Evolutionary conservation across 2,113 vertebrate genomes (phyloP).

Genomic region (Ammodytes marinus): DNA sequence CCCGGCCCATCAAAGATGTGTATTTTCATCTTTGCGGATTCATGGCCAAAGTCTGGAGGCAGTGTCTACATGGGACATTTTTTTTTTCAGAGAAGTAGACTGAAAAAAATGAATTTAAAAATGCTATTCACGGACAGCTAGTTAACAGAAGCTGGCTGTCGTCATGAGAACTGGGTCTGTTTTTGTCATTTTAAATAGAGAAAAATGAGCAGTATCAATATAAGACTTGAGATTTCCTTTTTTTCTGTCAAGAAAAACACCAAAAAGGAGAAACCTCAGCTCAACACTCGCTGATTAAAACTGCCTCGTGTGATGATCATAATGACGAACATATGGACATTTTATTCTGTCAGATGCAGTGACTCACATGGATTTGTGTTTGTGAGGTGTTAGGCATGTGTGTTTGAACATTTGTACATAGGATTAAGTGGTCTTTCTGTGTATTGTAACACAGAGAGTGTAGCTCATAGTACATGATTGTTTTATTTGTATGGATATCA

Average conservation of each 20-base stretch:
- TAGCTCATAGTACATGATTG: slow-evolving; percentile 44
- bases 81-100: slow-evolving; percentile 44
- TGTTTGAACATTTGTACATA: slow-evolving; percentile 72
- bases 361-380: slow-evolving; percentile 42
- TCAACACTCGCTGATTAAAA: slow-evolving; percentile 5
- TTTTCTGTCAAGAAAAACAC: slow-evolving; percentile 18
- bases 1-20: slow-evolving; percentile 52
- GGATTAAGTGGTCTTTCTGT: slow-evolving; percentile 41
- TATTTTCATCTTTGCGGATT: slow-evolving; percentile 56
- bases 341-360: slow-evolving; percentile 39
- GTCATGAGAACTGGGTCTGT: slow-evolving; percentile 60
- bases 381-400: slow-evolving; percentile 49
- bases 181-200: slow-evolving; percentile 44
- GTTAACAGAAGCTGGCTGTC: slow-evolving; percentile 47
- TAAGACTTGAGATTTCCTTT: slow-evolving; percentile 28
- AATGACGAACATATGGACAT: slow-evolving; percentile 35
- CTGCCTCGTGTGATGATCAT: slow-evolving; percentile 47
- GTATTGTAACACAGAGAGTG: slow-evolving; percentile 40
- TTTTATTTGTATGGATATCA: slow-evolving; percentile 61
- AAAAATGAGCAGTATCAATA: slow-evolving; percentile 31
- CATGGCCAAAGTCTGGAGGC: slow-evolving; percentile 49
- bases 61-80: slow-evolving; percentile 35
- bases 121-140: slow-evolving; percentile 31
- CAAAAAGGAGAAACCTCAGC: background rate
- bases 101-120: slow-evolving; percentile 4